Percentiles rank a stretch among this genome's conserved stretches.
Conservation (phyloP, 2,888 invertebrate species). For the Dicroscelio sp. region DNA sequence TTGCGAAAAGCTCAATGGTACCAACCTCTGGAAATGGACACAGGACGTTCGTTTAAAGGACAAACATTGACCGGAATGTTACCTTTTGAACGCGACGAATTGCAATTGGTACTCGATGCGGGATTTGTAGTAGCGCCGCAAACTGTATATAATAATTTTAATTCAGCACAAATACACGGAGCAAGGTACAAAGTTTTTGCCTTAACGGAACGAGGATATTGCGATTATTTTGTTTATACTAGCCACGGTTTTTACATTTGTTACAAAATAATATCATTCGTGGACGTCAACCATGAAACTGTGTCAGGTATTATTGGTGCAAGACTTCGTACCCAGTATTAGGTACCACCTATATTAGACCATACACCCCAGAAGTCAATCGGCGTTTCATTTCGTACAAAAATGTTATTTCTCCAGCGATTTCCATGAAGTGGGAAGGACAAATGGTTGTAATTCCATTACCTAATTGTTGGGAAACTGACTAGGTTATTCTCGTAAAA, state of each 20-base stretch:
- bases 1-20: constrained; percentile 25
- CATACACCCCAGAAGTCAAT: constrained; percentile 24
- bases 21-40: neutral
- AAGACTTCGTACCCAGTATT: constrained; percentile 19
- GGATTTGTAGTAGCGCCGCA: neutral
- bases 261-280: constrained; percentile 17
- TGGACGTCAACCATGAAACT: constrained; percentile 3
- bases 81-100: neutral
- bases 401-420: constrained; percentile 16
- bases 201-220: constrained; percentile 28
- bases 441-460: neutral
- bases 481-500: no score
- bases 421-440: constrained; percentile 13
- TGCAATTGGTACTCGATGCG: constrained; percentile 1
- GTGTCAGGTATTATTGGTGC: constrained; percentile 31
- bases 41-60: constrained; percentile 20
- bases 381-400: neutral
- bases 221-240: constrained; percentile 16
- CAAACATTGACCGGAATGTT: neutral
- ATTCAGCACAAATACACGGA: constrained; percentile 22
- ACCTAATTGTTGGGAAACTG: constrained; percentile 29
- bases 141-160: no score
- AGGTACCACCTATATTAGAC: constrained; percentile 29
- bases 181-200: constrained; percentile 28
- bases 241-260: constrained; percentile 27